A percentile compares a stretch with the other conserved stretches of the same genome.
Conservation (phyloP, 2,888 invertebrate genomes). For the Rhagonycha fulva region DNA sequence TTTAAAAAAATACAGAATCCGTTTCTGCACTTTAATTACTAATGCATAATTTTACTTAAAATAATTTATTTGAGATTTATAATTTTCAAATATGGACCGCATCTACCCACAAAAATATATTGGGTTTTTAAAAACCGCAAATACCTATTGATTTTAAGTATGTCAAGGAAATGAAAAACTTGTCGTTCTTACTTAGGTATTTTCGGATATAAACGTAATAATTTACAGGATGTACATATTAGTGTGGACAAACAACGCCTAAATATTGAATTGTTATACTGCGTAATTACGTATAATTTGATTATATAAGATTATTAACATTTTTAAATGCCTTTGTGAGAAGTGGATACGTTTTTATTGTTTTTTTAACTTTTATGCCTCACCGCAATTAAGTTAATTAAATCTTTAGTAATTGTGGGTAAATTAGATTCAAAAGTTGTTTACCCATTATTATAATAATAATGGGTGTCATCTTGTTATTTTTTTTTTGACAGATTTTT, state of each 20-base stretch:
- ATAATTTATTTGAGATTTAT: background rate
- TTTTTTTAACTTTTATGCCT: background rate
- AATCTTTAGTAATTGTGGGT: background rate
- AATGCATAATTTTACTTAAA: no score
- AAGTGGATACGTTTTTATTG: background rate
- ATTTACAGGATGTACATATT: constrained; percentile 11
- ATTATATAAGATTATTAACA: constrained; percentile 4
- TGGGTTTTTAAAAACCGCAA: background rate
- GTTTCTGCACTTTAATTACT: no score
- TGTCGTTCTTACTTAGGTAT: background rate
- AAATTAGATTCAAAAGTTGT: background rate
- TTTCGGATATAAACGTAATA: constrained; percentile 8
- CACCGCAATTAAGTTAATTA: background rate
- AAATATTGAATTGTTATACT: background rate
- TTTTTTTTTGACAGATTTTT: background rate
- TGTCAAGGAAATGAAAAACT: constrained; percentile 4
- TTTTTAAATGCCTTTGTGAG: background rate
- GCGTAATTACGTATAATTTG: background rate
- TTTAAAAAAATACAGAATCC: no score
- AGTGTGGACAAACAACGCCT: constrained; percentile 4
- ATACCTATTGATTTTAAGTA: constrained; percentile 1
- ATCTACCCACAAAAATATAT: background rate
- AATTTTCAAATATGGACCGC: background rate
- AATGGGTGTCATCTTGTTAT: background rate
- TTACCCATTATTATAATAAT: background rate